Conservation (phyloP, 2,113 vertebrate species). For the Canis aureus region DNA sequence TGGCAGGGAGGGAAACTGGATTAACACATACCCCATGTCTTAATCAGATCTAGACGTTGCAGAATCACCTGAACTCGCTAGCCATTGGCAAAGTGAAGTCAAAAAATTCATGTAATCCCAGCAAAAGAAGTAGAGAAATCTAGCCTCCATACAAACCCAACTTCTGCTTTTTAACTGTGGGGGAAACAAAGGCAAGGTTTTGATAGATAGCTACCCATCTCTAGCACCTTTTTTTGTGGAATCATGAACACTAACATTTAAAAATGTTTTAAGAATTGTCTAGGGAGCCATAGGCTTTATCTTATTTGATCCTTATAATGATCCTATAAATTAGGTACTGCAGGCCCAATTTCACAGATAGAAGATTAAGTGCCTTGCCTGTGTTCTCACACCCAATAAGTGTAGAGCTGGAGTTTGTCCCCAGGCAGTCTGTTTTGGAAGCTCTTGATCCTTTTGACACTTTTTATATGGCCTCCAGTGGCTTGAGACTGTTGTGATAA, state of each 20-base stretch:
- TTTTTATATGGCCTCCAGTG: neutral
- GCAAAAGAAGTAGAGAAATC: neutral
- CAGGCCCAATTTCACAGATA: neutral
- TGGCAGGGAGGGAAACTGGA: neutral
- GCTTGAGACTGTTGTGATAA: neutral
- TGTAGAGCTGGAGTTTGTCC: neutral
- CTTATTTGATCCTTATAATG: neutral
- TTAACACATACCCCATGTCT: neutral
- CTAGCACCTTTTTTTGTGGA: neutral
- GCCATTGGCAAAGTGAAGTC: neutral
- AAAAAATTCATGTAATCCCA: neutral
- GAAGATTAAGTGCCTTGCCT: neutral
- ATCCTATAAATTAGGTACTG: neutral
- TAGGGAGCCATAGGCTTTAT: neutral
- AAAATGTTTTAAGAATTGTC: neutral
- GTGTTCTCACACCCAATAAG: neutral
- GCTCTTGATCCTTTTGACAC: neutral
- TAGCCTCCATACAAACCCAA: neutral
- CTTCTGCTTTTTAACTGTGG: neutral
- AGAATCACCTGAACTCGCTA: neutral
- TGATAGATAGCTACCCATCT: neutral
- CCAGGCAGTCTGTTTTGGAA: neutral
- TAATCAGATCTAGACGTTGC: neutral
- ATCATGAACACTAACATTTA: neutral
- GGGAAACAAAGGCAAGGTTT: neutral